Percentiles rank a stretch among this genome's conserved stretches.
Evolutionary conservation across 1,140 invertebrate species (phyloP).

Genomic region (Galleria mellonella): DNA sequence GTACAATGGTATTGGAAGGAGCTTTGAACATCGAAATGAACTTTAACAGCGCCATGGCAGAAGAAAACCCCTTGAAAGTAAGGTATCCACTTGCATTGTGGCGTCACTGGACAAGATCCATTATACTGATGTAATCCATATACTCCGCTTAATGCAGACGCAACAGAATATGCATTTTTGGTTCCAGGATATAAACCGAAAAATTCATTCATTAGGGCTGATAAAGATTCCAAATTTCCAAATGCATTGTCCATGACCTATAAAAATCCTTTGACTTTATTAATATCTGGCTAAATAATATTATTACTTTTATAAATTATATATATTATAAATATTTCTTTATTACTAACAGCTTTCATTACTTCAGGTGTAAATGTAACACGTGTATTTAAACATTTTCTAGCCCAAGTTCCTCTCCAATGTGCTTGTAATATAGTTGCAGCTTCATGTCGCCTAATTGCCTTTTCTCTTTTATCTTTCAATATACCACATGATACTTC

Average conservation of each 20-base stretch:
- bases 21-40: constrained; percentile 50
- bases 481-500: constrained; percentile 37
- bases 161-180: constrained; percentile 42
- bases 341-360: constrained; percentile 35
- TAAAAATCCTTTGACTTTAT: too few species aligned
- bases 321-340: too few species aligned
- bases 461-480: constrained; percentile 41
- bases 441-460: constrained; percentile 43
- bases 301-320: too few species aligned
- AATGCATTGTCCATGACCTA: constrained; percentile 52
- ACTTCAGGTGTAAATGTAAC: constrained; percentile 29
- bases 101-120: constrained; percentile 24
- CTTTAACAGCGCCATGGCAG: constrained; percentile 45
- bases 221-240: constrained; percentile 41
- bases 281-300: too few species aligned
- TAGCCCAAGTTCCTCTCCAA: constrained; percentile 50
- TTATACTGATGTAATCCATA: constrained; percentile 33
- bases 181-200: constrained; percentile 46
- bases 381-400: constrained; percentile 32
- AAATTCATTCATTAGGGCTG: constrained; percentile 57
- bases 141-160: constrained; percentile 42
- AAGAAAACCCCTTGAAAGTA: constrained; percentile 54
- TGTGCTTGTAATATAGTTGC: constrained; percentile 43
- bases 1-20: constrained; percentile 20
- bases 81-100: constrained; percentile 52